Percentiles rank a stretch among this genome's conserved stretches.
These are phyloP conservation scores for Gymnodraco acuticeps DNA, from an alignment of 2,797 vertebrate species.

Conservation along the genomic window DNA sequence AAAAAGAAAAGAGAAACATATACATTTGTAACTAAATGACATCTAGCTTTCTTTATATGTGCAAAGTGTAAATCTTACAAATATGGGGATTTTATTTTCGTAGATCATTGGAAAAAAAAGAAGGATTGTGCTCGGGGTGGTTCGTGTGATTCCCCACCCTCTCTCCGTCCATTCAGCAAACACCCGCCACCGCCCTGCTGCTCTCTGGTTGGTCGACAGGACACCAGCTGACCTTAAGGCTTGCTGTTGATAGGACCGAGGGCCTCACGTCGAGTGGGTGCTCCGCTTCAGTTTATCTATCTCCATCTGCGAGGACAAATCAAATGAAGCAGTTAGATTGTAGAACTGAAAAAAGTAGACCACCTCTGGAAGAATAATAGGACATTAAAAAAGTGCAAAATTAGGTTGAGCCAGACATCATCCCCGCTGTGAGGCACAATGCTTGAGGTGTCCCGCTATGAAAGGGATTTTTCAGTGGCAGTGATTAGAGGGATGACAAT, in stretches of 20 bases:
- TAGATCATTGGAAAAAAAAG: conserved; percentile 74
- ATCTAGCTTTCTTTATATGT: conserved; percentile 83
- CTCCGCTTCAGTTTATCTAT: conserved; percentile 93
- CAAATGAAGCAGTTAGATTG: not conserved
- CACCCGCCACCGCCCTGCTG: not conserved
- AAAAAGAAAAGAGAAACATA: conserved; percentile 82
- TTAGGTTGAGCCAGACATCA: not conserved
- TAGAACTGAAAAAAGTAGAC: not conserved
- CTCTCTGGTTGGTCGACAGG: conserved; percentile 40
- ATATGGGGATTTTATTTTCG: conserved; percentile 70
- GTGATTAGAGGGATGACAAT: conserved; percentile 22
- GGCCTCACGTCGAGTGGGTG: conserved; percentile 88
- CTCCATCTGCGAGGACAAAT: conserved; percentile 86
- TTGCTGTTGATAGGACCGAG: conserved; percentile 16
- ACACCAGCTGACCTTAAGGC: conserved; percentile 46
- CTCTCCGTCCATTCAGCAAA: conserved; percentile 23
- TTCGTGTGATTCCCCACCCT: conserved; percentile 23
- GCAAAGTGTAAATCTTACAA: conserved; percentile 86
- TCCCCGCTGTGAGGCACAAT: not conserved
- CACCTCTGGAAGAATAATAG: not conserved
- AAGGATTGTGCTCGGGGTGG: conserved; percentile 66
- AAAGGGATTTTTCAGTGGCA: not conserved
- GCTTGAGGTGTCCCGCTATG: not conserved
- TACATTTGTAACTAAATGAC: conserved; percentile 81
- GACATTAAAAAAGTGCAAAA: not conserved